A percentile compares a stretch with the other conserved stretches of the same genome.
phyloP scores from a whole-genome alignment of 1,140 invertebrate species.

The Centruroides vittatus region DNA sequence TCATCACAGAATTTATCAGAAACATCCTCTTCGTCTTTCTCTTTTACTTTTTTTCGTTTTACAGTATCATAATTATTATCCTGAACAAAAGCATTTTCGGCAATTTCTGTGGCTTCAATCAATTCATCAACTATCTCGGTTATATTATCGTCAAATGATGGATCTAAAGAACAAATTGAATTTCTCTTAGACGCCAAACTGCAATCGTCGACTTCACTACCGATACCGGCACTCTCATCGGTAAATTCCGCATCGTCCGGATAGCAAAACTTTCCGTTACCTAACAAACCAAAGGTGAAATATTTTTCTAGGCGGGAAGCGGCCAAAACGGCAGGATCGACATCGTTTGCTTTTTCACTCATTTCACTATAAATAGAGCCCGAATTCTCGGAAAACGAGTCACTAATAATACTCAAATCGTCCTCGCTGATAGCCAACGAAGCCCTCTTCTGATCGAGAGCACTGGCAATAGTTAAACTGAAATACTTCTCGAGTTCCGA shows the following conservation, averaged over 20 bases:
- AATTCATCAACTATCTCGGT: not conserved
- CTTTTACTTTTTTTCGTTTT: not conserved
- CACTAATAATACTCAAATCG: conserved; percentile 23
- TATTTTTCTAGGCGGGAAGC: conserved; percentile 82
- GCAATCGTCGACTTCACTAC: conserved; percentile 12
- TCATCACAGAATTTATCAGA: not conserved
- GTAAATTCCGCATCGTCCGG: conserved; percentile 24
- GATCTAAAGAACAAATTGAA: no score
- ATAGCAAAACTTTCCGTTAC: conserved; percentile 7
- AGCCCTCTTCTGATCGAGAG: not conserved
- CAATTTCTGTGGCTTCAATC: not conserved
- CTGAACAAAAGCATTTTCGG: not conserved
- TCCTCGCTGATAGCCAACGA: conserved; percentile 1
- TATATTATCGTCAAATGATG: no score
- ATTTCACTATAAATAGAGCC: conserved; percentile 22
- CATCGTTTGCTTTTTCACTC: conserved; percentile 25
- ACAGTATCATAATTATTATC: not conserved
- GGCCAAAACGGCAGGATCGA: conserved; percentile 48
- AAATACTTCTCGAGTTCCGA: conserved; percentile 85
- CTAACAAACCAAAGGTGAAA: conserved; percentile 39
- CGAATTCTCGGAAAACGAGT: conserved; percentile 54
- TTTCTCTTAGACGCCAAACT: no score
- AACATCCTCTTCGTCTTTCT: not conserved
- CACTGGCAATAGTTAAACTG: conserved; percentile 54
- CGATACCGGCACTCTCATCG: conserved; percentile 40